A percentile compares a stretch with the other conserved stretches of the same genome.
These are phyloP conservation scores for Margarornis squamiger DNA, from an alignment of 2,797 vertebrate genomes.

Conservation along the genomic window DNA sequence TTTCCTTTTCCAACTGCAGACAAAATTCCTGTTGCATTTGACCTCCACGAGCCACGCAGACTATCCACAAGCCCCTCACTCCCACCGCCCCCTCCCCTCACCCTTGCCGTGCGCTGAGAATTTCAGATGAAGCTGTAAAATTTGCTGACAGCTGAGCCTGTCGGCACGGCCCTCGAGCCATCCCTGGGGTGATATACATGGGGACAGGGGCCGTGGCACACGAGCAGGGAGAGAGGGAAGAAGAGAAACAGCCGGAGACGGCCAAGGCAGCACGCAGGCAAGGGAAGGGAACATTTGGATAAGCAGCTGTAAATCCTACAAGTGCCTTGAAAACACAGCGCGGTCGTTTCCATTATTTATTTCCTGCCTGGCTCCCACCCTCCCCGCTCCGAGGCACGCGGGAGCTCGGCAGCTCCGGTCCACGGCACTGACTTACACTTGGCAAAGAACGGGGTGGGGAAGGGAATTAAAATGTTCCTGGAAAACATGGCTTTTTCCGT, in stretches of 20 bases:
- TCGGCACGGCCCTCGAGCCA: not conserved
- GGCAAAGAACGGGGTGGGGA: not conserved
- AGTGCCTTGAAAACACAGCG: conserved; percentile 8
- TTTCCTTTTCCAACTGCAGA: not conserved
- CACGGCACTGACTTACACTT: conserved; percentile 1
- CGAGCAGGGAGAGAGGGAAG: rapidly evolving
- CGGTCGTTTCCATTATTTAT: conserved; percentile 25
- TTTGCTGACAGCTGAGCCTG: not conserved
- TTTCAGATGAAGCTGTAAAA: not conserved
- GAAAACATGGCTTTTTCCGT: conserved; percentile 23
- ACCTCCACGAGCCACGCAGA: not conserved
- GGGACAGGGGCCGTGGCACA: not conserved
- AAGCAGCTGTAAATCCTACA: conserved; percentile 43
- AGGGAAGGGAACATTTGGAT: not conserved
- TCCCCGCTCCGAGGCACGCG: not conserved
- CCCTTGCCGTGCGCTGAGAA: rapidly evolving
- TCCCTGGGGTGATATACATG: not conserved
- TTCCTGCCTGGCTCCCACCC: conserved; percentile 6
- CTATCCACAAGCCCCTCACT: not conserved
- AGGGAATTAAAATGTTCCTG: conserved; percentile 57
- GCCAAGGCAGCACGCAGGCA: not conserved
- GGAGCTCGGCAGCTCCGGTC: not conserved
- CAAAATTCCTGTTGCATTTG: not conserved
- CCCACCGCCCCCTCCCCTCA: not conserved
- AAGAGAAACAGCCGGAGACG: not conserved